Percentiles rank a stretch among this genome's conserved stretches.
Evolutionary conservation across 1,140 invertebrate species (phyloP).

Genomic region (Pogonomyrmex californicus): DNA sequence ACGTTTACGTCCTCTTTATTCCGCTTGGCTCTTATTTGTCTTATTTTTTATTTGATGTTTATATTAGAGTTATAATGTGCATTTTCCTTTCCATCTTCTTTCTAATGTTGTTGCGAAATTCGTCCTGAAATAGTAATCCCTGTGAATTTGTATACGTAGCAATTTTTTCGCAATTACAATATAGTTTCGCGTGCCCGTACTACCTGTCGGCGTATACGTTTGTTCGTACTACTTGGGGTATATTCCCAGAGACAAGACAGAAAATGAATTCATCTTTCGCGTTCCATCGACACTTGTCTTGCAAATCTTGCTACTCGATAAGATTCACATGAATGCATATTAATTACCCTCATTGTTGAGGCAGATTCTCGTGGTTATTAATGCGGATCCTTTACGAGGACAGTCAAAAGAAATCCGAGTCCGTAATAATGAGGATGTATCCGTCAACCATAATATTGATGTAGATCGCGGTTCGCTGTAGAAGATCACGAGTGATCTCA

Average conservation of each 20-base stretch:
- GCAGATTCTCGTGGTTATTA: not conserved
- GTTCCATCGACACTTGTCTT: slow-evolving; percentile 38
- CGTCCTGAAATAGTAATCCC: not conserved
- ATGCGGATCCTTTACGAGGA: not conserved
- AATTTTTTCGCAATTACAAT: not conserved
- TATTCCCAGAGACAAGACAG: not conserved
- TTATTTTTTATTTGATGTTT: no score
- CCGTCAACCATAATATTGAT: not conserved
- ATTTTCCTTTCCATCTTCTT: no score
- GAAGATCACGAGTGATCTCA: not conserved
- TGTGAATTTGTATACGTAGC: not conserved
- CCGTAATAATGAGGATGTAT: not conserved
- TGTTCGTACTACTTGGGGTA: slow-evolving; percentile 1
- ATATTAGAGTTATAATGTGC: no score
- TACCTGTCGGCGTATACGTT: slow-evolving; percentile 14
- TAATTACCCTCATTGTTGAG: slow-evolving; percentile 51
- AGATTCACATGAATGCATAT: slow-evolving; percentile 24
- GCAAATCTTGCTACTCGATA: slow-evolving; percentile 61
- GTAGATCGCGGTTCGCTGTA: not conserved
- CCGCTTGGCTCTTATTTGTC: no score
- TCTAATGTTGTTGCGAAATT: not conserved
- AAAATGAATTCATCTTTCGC: slow-evolving; percentile 18
- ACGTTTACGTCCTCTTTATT: no score
- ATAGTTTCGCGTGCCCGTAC: not conserved
- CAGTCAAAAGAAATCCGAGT: not conserved